Percentiles rank a stretch among this genome's conserved stretches.
Conservation (phyloP, 2,113 vertebrate species). For the Sylvicapra grimmia region DNA sequence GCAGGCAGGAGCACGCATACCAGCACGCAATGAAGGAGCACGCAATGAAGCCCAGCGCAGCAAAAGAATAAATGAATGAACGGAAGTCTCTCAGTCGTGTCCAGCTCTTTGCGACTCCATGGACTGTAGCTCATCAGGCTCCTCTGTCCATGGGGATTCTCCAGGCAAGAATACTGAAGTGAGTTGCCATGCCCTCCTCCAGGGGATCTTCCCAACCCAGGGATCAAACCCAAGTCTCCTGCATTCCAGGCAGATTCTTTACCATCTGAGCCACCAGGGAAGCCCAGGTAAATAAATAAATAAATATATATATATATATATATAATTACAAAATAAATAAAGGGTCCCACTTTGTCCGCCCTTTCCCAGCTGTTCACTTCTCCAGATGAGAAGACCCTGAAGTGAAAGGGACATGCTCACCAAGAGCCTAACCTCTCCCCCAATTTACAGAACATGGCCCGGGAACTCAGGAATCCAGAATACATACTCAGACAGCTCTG, state of each 20-base stretch:
- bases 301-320: background rate
- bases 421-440: background rate
- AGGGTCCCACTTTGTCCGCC: background rate
- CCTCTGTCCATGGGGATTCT: background rate
- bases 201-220: background rate
- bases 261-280: background rate
- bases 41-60: fast-evolving
- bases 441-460: background rate
- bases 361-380: background rate
- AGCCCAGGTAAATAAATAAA: background rate
- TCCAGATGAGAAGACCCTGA: background rate
- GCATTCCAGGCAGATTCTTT: background rate
- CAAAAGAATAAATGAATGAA: background rate
- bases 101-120: background rate
- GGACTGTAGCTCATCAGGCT: background rate
- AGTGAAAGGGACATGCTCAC: background rate
- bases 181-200: background rate
- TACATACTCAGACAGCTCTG: background rate
- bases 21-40: too few species aligned
- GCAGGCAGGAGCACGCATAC: background rate
- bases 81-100: background rate
- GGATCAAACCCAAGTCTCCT: background rate
- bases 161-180: background rate
- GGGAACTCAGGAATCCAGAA: background rate
- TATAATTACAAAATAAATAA: background rate